Evolutionary conservation across 2,113 vertebrate genomes (phyloP).

Genomic region (Morone saxatilis): DNA sequence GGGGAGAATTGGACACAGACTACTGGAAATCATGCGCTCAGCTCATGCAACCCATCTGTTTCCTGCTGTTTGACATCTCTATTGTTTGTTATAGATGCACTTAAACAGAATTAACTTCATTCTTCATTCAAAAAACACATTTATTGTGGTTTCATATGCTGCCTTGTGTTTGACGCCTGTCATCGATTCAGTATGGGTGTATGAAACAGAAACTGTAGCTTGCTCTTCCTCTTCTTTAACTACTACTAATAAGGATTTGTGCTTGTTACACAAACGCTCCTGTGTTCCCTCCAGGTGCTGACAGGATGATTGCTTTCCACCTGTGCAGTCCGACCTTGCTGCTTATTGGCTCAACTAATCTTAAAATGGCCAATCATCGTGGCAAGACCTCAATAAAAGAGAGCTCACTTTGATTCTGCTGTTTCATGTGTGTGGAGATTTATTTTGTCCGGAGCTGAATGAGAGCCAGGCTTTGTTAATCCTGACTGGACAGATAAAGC

Average conservation of each 20-base stretch:
- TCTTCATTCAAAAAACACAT: not conserved
- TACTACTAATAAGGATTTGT: not conserved
- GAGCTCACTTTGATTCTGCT: no score
- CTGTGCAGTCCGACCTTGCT: no score
- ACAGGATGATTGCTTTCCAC: no score
- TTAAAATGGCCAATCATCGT: no score
- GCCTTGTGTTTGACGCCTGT: constrained; percentile 7
- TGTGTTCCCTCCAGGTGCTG: no score
- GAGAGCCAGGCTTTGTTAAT: no score
- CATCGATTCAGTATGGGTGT: not conserved
- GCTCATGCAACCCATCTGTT: constrained; percentile 24
- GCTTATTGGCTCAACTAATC: no score
- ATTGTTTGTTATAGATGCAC: constrained; percentile 15
- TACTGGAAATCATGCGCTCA: not conserved
- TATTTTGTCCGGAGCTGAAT: no score
- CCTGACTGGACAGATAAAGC: no score
- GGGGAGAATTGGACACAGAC: constrained; percentile 5
- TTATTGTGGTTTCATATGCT: not conserved
- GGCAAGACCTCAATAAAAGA: no score
- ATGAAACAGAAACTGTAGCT: not conserved
- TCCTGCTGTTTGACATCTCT: not conserved
- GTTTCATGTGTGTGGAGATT: no score
- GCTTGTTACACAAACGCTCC: not conserved
- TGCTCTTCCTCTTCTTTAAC: no score
- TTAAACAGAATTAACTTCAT: not conserved